Evolutionary conservation across 2,888 invertebrate genomes (phyloP), one percentile per base, ranked within the genome.

Genomic region (Eupsilia transversa): DNA sequence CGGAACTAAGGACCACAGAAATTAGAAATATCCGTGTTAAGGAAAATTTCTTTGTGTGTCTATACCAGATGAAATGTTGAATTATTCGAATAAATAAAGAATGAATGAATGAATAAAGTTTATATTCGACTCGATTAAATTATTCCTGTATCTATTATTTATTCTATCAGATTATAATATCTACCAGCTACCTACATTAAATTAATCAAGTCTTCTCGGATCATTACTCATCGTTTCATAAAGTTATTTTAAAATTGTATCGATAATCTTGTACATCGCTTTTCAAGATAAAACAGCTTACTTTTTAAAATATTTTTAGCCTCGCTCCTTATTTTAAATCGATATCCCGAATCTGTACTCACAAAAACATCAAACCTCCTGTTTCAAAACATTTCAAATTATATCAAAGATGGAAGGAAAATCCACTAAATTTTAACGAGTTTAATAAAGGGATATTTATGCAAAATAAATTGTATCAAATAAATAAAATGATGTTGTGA

Each of bases 401-500:
- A 60, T 20, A 49, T 54, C 9, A 38, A 61, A 65, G 27, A 35
- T 20, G 27, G 14, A 30, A 72, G 30, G 27, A 12, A 43, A 33
- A 33, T 38, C n/a, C 33, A 65, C 72, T n/a, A 35, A 61, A 54
- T 17, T 20, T 38, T 59, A 66, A 71, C 57, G 65, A 65, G 30
- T 27, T 38, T 41, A 23, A 46, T 41, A 23, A 46, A 1, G 49
- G 2, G 10, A n/a, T 65, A 57, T 68, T 38, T 33, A 68, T 60
- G 33, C 30, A 10, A 43, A 57, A 63, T 72, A 71, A 82, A 68
- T 68, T 57, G 30, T 75, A 64, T 75, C 64, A 61, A 68, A 71
- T 71, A 72, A 80, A 80, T 71, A 59, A 61, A 74, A 72, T 66
- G 2, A 33, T 14, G 35, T 23, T 72, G 72, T 81, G 56, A 72